A percentile compares a stretch with the other conserved stretches of the same genome.
Conservation (phyloP, 2,113 vertebrate species). For the Condylura cristata region DNA sequence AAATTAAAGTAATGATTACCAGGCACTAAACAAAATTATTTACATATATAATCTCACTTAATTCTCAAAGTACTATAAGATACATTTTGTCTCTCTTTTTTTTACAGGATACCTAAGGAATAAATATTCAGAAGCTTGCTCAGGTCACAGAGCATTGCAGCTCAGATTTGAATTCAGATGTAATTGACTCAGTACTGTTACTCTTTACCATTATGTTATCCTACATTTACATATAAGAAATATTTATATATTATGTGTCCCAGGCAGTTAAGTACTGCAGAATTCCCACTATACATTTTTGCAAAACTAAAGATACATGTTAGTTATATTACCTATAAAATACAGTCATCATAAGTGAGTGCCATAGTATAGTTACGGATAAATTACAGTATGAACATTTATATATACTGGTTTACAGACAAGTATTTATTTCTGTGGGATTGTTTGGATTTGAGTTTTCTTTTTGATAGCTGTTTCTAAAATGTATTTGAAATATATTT, state of each 20-base stretch:
- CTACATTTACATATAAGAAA: conserved; percentile 31
- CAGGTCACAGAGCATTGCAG: background rate
- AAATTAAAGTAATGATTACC: conserved; percentile 23
- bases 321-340: background rate
- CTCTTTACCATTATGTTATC: background rate
- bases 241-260: conserved; percentile 10
- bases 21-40: background rate
- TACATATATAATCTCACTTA: background rate
- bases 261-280: background rate
- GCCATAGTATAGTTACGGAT: background rate
- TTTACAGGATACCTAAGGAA: background rate
- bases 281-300: conserved; percentile 19
- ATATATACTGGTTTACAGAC: background rate
- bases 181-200: background rate
- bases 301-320: background rate
- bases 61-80: background rate
- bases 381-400: background rate
- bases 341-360: background rate
- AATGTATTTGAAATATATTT: conserved; percentile 21
- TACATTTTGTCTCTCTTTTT: background rate
- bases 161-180: conserved; percentile 29
- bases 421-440: background rate
- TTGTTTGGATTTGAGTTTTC: conserved; percentile 48
- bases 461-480: conserved; percentile 35
- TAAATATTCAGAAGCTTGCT: conserved; percentile 4